Base-by-base conservation (phyloP, 2,888 invertebrate genomes). In the Sinohyriopsis cumingii region DNA sequence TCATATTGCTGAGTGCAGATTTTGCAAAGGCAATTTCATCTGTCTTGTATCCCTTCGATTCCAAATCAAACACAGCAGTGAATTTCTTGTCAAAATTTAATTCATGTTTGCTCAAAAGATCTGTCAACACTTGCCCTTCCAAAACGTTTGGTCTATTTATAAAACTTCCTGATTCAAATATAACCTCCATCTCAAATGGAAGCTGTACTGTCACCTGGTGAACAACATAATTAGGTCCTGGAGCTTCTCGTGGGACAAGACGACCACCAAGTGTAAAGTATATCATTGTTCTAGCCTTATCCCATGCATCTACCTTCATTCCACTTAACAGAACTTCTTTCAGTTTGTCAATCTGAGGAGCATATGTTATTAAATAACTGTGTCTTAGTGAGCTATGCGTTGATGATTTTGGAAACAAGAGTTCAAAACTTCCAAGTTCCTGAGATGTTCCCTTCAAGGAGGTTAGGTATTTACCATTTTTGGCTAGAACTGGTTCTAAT, bases 1-100 rank as follows among this genome's bases (percentile, higher is more conserved):
- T 84, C 94, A 99, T 94, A 89, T 98, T 99, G 73, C 98, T 96
- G 64, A 99, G 89, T 0, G 95, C 95, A 25, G 95, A 94, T 86
- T 95, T 93, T 0, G 97, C 98, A 61, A 96, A 92, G 72, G 94
- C 93, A 20, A 93, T 92, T 4, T 93, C 87, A 59, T 87, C 85
- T 0, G 82, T 75, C 20, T 82, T 81, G 75, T 89, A 91, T 45
- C 95, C 95, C 87, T 95, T 96, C 9, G 92, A 90, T 64, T 91
- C 90, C 55, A 99, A 91, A 59, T 93, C 91, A 88, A 98, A 99
- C 6, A 93, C 93, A 12, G 93, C 90, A 81, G 97, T 95, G 89
- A 99, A 99, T 80, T 94, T 93, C 3, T 92, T 90, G 66, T 95
- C 93, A 85, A 98, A 99, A 0, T 91, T 88, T 3, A 65, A 67